phyloP scores from a whole-genome alignment of 2,888 invertebrate genomes.

The Pollenia angustigena region DNA sequence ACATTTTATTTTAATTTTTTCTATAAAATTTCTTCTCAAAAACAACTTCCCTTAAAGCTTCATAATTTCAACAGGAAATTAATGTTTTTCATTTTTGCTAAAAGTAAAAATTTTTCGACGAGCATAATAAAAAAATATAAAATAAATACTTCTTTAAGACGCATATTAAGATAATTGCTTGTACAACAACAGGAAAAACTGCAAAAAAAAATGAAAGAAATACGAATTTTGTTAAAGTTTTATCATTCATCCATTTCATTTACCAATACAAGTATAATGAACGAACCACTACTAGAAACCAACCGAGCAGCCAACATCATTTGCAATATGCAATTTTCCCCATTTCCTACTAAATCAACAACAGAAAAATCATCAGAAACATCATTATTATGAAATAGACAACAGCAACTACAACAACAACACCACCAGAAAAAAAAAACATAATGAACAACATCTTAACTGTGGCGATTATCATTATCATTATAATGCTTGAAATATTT shows the following conservation, averaged over 20 bases:
- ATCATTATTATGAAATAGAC: constrained; percentile 30
- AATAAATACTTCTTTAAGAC: constrained; percentile 18
- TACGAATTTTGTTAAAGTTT: constrained; percentile 11
- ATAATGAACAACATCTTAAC: constrained; percentile 17
- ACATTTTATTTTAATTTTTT: neutral
- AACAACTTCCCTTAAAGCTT: neutral
- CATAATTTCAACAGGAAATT: constrained; percentile 20
- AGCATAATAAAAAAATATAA: neutral
- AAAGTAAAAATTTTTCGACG: neutral
- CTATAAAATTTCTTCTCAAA: neutral
- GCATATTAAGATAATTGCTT: constrained; percentile 45
- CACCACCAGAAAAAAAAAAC: neutral
- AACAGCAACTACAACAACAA: constrained; percentile 1
- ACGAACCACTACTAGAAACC: constrained; percentile 16
- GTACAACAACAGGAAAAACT: constrained; percentile 1
- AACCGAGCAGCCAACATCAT: neutral
- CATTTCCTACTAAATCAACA: constrained; percentile 34
- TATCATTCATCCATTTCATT: constrained; percentile 38
- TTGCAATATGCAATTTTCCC: constrained; percentile 45
- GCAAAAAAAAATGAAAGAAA: neutral
- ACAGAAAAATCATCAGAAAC: constrained; percentile 24
- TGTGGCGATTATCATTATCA: constrained; percentile 8
- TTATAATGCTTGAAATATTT: constrained; percentile 54
- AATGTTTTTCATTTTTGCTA: neutral
- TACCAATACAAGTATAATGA: constrained; percentile 33